Conservation (phyloP, 2,888 invertebrate genomes). For the Pristionchus maxplancki region DNA sequence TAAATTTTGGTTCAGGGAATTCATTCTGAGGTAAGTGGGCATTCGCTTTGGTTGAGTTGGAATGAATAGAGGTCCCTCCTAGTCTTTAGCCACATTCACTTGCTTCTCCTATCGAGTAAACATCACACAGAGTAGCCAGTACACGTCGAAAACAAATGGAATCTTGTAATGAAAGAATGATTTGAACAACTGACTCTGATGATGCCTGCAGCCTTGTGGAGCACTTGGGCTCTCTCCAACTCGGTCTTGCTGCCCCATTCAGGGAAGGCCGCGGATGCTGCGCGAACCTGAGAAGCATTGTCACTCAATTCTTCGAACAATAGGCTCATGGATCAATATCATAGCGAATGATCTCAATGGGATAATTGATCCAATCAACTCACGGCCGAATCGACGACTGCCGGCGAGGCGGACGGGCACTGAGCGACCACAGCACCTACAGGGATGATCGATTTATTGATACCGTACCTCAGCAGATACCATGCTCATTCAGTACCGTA, state of each 20-base stretch:
- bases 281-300: background rate
- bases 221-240: conserved; percentile 39
- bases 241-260: conserved; percentile 49
- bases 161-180: background rate
- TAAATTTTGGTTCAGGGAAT: background rate
- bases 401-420: conserved; percentile 56
- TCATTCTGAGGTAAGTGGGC: no score
- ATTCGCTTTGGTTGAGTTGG: no score
- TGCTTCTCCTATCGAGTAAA: background rate
- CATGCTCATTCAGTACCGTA: background rate
- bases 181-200: conserved; percentile 11
- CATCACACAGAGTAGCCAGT: background rate
- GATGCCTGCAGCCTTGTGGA: conserved; percentile 40
- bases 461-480: no score
- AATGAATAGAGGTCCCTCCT: conserved; percentile 32
- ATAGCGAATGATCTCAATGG: no score
- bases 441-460: background rate
- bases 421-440: conserved; percentile 61
- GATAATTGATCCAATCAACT: no score
- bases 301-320: no score
- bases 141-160: background rate
- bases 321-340: no score
- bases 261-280: conserved; percentile 1
- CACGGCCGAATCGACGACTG: conserved; percentile 59
- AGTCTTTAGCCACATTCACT: background rate